Conservation (phyloP, 2,113 vertebrate species). For the Amphilophus citrinellus region DNA sequence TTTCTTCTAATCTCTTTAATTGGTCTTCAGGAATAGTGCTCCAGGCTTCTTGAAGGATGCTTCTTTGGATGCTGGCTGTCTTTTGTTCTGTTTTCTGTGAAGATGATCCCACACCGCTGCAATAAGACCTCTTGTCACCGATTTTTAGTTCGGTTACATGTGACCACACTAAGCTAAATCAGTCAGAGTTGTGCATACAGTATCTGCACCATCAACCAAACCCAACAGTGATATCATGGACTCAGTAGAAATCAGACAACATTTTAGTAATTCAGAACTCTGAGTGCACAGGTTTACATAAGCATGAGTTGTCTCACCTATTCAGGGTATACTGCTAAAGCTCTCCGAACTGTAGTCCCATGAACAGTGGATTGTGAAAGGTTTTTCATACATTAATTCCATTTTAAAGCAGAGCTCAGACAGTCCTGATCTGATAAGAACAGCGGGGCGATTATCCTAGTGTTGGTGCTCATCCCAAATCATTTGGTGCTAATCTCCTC, state of each 20-base stretch:
- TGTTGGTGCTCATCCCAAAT: slow-evolving; percentile 19
- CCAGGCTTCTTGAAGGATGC: neutral
- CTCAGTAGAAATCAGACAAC: neutral
- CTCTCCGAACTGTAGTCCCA: slow-evolving; percentile 3
- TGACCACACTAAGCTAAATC: neutral
- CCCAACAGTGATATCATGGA: neutral
- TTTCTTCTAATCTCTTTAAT: neutral
- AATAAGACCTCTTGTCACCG: no score
- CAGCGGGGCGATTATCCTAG: slow-evolving; percentile 14
- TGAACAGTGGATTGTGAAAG: neutral
- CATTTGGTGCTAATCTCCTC: slow-evolving; percentile 39
- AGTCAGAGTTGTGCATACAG: neutral
- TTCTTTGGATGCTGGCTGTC: neutral
- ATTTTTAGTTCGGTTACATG: neutral
- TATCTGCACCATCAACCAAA: neutral
- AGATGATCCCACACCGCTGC: neutral
- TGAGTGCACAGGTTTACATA: neutral
- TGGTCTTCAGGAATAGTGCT: neutral
- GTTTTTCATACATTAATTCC: neutral
- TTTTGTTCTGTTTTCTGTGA: slow-evolving; percentile 2
- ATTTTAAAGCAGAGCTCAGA: slow-evolving; percentile 19
- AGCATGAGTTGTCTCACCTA: neutral
- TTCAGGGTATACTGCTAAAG: neutral
- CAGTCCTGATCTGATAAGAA: neutral
- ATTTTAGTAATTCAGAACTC: neutral